These are phyloP conservation scores for Suillia variegata DNA, from an alignment of 2,888 invertebrate species.

Conservation along the genomic window DNA sequence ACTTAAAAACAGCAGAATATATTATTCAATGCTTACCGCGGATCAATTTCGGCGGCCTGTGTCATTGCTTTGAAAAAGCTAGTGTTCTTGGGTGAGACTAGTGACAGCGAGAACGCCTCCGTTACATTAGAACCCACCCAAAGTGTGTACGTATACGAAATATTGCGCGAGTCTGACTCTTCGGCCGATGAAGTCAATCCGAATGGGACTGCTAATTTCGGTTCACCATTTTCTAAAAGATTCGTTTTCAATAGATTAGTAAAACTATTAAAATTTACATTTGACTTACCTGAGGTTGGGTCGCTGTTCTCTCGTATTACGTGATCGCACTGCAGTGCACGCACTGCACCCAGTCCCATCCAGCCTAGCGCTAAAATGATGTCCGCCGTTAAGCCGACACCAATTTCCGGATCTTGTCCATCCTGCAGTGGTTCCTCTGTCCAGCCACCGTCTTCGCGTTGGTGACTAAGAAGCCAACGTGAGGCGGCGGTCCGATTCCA, in stretches of 20 bases:
- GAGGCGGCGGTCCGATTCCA: slow-evolving; percentile 83
- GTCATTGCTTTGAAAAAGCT: slow-evolving; percentile 79
- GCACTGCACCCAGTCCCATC: slow-evolving; percentile 73
- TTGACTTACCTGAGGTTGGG: slow-evolving; percentile 51
- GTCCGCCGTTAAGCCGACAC: slow-evolving; percentile 76
- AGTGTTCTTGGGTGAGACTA: slow-evolving; percentile 75
- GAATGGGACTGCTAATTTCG: slow-evolving; percentile 59
- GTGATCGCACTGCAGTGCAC: slow-evolving; percentile 63
- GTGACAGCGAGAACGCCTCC: slow-evolving; percentile 77
- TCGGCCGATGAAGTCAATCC: slow-evolving; percentile 60
- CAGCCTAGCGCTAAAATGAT: slow-evolving; percentile 79
- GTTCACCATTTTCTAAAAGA: slow-evolving; percentile 61
- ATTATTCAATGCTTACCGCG: slow-evolving; percentile 51
- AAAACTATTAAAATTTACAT: too few species aligned
- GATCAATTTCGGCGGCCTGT: slow-evolving; percentile 80
- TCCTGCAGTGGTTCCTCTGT: slow-evolving; percentile 65
- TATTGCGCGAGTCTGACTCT: slow-evolving; percentile 65
- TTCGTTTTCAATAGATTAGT: slow-evolving; percentile 4
- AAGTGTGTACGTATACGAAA: slow-evolving; percentile 81
- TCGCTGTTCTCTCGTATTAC: slow-evolving; percentile 61
- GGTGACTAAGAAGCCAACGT: slow-evolving; percentile 74
- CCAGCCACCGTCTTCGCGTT: slow-evolving; percentile 80
- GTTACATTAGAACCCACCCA: slow-evolving; percentile 89
- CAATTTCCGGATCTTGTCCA: slow-evolving; percentile 63
- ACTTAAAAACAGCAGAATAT: too few species aligned